A percentile compares a stretch with the other conserved stretches of the same genome.
phyloP scores from a whole-genome alignment of 2,888 invertebrate genomes.

The Ichneumoninae sp. region DNA sequence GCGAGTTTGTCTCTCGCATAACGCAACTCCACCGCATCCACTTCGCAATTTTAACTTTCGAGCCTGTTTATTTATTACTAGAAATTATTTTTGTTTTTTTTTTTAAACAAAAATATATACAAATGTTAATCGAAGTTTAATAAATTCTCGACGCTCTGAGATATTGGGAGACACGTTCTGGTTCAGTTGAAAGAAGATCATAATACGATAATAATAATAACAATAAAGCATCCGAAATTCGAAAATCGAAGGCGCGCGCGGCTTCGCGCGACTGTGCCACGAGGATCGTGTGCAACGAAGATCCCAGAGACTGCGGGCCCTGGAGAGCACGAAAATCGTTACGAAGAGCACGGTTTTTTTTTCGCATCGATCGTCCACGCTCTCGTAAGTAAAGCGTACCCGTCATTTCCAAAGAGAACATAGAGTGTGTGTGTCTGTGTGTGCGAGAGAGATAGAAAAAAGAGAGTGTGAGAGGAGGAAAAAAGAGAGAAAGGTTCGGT shows the following conservation, averaged over 20 bases:
- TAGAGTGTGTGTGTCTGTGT: conserved; percentile 5
- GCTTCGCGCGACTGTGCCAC: background rate
- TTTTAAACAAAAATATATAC: background rate
- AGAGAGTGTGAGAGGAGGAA: background rate
- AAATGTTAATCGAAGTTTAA: background rate
- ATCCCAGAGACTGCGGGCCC: background rate
- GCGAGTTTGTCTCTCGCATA: too few relatives aligned
- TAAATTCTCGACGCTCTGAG: background rate
- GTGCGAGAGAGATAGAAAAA: background rate
- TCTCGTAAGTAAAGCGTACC: conserved; percentile 43
- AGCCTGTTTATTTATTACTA: too few relatives aligned
- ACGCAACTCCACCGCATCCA: too few relatives aligned
- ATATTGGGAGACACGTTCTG: too few relatives aligned
- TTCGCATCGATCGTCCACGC: conserved; percentile 25
- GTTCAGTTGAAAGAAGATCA: too few relatives aligned
- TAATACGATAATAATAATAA: too few relatives aligned
- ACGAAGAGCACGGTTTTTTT: conserved; percentile 31
- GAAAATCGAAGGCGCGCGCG: background rate
- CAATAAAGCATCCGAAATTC: background rate
- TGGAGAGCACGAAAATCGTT: background rate
- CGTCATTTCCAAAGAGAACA: conserved; percentile 17
- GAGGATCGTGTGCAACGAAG: background rate
- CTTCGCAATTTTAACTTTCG: too few relatives aligned
- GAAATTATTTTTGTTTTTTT: background rate
- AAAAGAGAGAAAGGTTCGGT: background rate